Conservation (phyloP, 1,140 invertebrate species). For the Armadillidium nasatum region DNA sequence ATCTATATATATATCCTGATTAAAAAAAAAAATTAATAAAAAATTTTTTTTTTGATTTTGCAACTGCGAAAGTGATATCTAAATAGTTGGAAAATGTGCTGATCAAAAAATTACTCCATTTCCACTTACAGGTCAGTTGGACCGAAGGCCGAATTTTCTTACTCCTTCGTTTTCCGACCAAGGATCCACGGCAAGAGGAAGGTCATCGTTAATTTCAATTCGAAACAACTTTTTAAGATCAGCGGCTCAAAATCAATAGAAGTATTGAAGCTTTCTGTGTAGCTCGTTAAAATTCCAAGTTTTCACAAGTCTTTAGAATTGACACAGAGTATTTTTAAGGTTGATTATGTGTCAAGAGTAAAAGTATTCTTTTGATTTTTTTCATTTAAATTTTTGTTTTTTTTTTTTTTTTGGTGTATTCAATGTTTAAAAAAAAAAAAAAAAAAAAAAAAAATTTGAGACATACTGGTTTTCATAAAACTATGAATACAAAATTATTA, state of each 20-base stretch:
- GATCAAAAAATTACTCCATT: not conserved
- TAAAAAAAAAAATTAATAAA: too few species aligned
- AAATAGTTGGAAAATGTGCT: too few species aligned
- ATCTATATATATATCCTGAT: too few species aligned
- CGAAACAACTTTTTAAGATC: constrained; percentile 46
- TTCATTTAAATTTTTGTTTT: too few species aligned
- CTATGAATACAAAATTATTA: too few species aligned
- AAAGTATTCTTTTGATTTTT: too few species aligned
- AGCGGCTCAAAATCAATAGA: constrained; percentile 47
- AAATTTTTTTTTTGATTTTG: too few species aligned
- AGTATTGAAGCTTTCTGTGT: constrained; percentile 38
- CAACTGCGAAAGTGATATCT: too few species aligned
- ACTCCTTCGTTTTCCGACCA: constrained; percentile 46
- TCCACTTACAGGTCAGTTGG: constrained; percentile 45
- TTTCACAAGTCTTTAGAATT: not conserved
- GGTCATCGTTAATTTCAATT: constrained; percentile 47
- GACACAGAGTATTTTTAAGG: not conserved
- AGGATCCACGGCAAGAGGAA: constrained; percentile 45
- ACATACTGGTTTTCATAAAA: too few species aligned
- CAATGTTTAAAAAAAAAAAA: too few species aligned
- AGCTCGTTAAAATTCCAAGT: not conserved
- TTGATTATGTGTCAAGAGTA: not conserved
- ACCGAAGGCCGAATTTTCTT: constrained; percentile 45
- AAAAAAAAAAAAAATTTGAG: too few species aligned
- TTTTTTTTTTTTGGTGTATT: too few species aligned